A percentile compares a stretch with the other conserved stretches of the same genome.
Conservation (phyloP, 1,140 invertebrate genomes). For the Galleria mellonella region DNA sequence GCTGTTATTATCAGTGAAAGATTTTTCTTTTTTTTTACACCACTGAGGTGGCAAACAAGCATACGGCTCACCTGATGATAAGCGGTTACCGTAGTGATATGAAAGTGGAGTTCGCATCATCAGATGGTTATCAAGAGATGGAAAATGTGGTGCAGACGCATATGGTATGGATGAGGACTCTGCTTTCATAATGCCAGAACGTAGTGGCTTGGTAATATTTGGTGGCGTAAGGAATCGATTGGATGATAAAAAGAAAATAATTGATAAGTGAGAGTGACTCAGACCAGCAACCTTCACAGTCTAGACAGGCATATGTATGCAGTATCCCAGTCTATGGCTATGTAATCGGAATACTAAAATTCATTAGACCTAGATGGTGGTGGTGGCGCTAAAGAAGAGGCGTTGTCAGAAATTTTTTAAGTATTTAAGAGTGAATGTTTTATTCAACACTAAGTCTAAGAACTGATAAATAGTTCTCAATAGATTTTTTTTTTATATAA, state of each 20-base stretch:
- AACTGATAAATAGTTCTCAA: slow-evolving; percentile 32
- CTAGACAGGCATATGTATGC: slow-evolving; percentile 79
- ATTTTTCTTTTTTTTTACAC: too few species aligned
- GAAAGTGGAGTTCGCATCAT: slow-evolving; percentile 97
- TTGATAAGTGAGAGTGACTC: slow-evolving; percentile 76
- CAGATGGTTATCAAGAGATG: slow-evolving; percentile 83
- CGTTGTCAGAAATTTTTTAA: slow-evolving; percentile 75
- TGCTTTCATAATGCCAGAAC: slow-evolving; percentile 80
- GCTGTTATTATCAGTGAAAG: too few species aligned
- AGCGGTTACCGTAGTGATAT: too few species aligned
- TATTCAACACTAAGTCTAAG: slow-evolving; percentile 60
- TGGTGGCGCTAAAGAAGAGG: slow-evolving; percentile 68
- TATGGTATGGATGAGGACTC: slow-evolving; percentile 81
- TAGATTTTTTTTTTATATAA: too few species aligned
- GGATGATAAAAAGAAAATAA: slow-evolving; percentile 85
- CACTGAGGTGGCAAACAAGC: too few species aligned
- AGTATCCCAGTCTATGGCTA: slow-evolving; percentile 97
- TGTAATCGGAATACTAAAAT: slow-evolving; percentile 87
- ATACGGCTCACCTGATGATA: too few species aligned
- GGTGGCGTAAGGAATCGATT: slow-evolving; percentile 87
- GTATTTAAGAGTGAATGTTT: slow-evolving; percentile 81
- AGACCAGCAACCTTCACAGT: slow-evolving; percentile 55
- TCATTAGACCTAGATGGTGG: slow-evolving; percentile 85
- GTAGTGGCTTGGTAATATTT: slow-evolving; percentile 86
- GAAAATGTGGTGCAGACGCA: slow-evolving; percentile 45